Conservation (phyloP, 2,888 invertebrate species). For the Lithophane semibrunnea region DNA sequence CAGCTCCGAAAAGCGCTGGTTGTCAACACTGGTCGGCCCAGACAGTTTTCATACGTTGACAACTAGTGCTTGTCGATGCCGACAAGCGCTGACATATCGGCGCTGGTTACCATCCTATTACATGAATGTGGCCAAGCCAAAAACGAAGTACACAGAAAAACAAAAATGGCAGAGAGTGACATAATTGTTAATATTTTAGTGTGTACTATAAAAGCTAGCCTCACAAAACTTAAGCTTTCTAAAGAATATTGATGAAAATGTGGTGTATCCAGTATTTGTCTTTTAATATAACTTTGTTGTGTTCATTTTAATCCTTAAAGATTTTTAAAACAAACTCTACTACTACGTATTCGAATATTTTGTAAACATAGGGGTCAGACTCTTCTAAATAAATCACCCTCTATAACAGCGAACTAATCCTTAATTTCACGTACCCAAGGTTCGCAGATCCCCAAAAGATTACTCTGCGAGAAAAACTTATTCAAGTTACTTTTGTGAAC, state of each 20-base stretch:
- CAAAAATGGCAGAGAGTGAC: no score
- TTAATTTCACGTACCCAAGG: slow-evolving; percentile 31
- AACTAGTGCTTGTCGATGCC: no score
- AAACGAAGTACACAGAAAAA: no score
- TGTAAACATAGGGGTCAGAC: neutral
- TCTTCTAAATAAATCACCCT: slow-evolving; percentile 25
- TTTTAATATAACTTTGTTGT: neutral
- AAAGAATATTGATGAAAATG: neutral
- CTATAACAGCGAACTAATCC: slow-evolving; percentile 35
- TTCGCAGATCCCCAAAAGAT: slow-evolving; percentile 50
- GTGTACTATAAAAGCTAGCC: neutral
- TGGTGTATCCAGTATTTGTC: neutral
- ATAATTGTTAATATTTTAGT: neutral
- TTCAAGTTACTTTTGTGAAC: slow-evolving; percentile 4
- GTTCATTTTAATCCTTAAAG: neutral
- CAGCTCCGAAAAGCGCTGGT: no score
- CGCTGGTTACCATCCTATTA: no score
- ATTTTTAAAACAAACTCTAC: neutral
- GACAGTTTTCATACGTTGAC: no score
- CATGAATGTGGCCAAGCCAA: no score
- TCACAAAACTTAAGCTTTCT: neutral
- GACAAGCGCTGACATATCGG: no score
- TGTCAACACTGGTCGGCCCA: no score
- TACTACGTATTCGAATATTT: neutral
- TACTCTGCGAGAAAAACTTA: slow-evolving; percentile 38